Percentiles rank a stretch among this genome's conserved stretches.
Conservation (phyloP, 1,140 invertebrate genomes). For the Choristoneura fumiferana region DNA sequence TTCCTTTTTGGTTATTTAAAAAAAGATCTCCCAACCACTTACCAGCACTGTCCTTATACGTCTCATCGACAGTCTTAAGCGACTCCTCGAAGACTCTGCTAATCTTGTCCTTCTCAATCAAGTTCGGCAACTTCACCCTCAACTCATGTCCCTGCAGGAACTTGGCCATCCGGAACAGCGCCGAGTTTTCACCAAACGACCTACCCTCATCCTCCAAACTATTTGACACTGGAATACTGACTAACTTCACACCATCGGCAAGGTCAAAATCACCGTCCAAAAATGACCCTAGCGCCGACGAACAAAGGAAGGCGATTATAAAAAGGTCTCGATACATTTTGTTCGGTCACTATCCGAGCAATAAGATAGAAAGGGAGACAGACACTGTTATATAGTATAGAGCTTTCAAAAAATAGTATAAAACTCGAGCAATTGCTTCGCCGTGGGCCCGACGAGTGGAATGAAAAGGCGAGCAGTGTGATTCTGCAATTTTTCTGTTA, state of each 20-base stretch:
- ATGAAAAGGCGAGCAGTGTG: conserved; percentile 45
- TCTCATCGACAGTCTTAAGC: conserved; percentile 66
- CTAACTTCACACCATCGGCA: conserved; percentile 81
- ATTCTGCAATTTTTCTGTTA: conserved; percentile 44
- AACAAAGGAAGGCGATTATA: conserved; percentile 36
- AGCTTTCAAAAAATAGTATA: conserved; percentile 73
- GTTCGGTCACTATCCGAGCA: conserved; percentile 41
- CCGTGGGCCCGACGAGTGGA: conserved; percentile 28
- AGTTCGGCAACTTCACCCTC: conserved; percentile 83
- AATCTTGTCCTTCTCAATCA: conserved; percentile 77
- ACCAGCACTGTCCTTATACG: conserved; percentile 63
- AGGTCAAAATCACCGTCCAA: conserved; percentile 77
- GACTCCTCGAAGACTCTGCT: conserved; percentile 62
- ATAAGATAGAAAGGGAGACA: conserved; percentile 62
- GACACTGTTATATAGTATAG: conserved; percentile 65
- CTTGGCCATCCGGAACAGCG: conserved; percentile 79
- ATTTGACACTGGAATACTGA: conserved; percentile 70
- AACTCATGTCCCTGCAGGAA: conserved; percentile 85
- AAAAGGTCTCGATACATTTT: conserved; percentile 60
- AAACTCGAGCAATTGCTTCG: conserved; percentile 42
- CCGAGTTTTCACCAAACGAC: conserved; percentile 73
- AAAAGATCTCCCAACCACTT: conserved; percentile 30
- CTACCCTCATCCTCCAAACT: conserved; percentile 70
- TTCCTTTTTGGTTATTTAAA: too few species aligned
- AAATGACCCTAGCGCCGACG: conserved; percentile 42